These are phyloP conservation scores for Pseudoips prasinana DNA, from an alignment of 2,888 invertebrate species.

Conservation along the genomic window DNA sequence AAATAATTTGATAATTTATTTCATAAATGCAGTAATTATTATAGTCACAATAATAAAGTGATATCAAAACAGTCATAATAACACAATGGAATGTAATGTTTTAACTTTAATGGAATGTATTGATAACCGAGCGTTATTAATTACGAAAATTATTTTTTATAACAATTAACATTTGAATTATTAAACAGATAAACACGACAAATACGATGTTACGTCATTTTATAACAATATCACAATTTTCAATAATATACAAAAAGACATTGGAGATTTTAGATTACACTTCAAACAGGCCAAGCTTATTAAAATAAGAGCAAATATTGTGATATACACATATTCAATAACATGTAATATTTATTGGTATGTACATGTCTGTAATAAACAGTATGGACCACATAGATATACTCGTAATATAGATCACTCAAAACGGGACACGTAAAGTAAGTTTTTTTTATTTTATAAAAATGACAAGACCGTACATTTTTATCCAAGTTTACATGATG, in stretches of 20 bases:
- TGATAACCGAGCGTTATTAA: slow-evolving; percentile 2
- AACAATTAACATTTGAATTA: slow-evolving; percentile 54
- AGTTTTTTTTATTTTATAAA: slow-evolving; percentile 44
- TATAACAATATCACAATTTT: slow-evolving; percentile 82
- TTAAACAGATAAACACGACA: slow-evolving; percentile 60
- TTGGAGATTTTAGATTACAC: slow-evolving; percentile 72
- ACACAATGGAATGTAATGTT: slow-evolving; percentile 28
- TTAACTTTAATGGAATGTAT: slow-evolving; percentile 16
- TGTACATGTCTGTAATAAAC: slow-evolving; percentile 54
- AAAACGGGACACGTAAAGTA: slow-evolving; percentile 59
- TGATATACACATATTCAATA: slow-evolving; percentile 58
- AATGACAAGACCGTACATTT: slow-evolving; percentile 50
- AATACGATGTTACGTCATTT: slow-evolving; percentile 61
- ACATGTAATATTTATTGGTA: slow-evolving; percentile 53
- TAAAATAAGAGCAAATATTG: slow-evolving; percentile 69
- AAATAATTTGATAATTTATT: too few species aligned
- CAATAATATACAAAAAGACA: slow-evolving; percentile 78
- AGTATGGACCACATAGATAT: slow-evolving; percentile 56
- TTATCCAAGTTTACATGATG: slow-evolving; percentile 24
- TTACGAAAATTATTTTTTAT: slow-evolving; percentile 23
- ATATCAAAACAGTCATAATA: slow-evolving; percentile 29
- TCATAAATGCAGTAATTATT: slow-evolving; percentile 13
- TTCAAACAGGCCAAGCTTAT: slow-evolving; percentile 76
- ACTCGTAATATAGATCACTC: slow-evolving; percentile 47
- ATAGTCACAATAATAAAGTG: slow-evolving; percentile 21